Base-by-base conservation (phyloP, 2,797 vertebrate species). In the Halcyon leucocephala region DNA sequence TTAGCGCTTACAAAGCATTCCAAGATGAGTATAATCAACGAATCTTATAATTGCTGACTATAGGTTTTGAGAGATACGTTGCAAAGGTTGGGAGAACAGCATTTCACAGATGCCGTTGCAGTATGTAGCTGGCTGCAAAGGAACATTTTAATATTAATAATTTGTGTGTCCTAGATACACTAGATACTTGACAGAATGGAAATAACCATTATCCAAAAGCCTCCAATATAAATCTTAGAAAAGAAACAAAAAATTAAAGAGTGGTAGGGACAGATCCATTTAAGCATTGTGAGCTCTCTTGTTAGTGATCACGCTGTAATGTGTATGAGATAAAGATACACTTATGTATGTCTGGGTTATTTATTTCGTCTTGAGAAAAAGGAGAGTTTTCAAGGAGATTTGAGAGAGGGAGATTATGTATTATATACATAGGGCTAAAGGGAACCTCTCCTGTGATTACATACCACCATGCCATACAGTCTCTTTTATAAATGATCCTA, bases 141-240 rank as follows among this genome's bases (percentile, higher is more conserved):
- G 39, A 95, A 79, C 16, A 24, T 74, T 91, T 74, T 65, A 42
- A 71, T 92, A 91, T 96, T 72, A 95, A 92, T 96, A 90, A 91
- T 95, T 94, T 77, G 94, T 93, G 46, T 96, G 84, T 72, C 94
- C 95, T 83, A 95, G 83, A 95, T 96, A 89, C 13, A 71, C 46
- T 51, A 60, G 62, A 58, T 94, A 79, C 76, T 91, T 69, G 31
- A 51, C 60, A 69, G 82, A 93, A 71, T 48, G 91, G 71, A 89
- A 92, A 94, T 82, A 78, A 80, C 80, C 29, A 35, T 82, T 96
- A 66, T 61, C 20, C 46, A 7, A 89, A 94, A 92, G 57, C 41
- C 48, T 92, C 37, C 52, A 49, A n/a, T 52, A 29, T 95, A 55
- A 79, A 88, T 80, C 55, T 87, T 76, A 76, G 62, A 60, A 79